Evolutionary conservation across 1,140 invertebrate genomes (phyloP).

Genomic region (Rhagoletis pomonella): DNA sequence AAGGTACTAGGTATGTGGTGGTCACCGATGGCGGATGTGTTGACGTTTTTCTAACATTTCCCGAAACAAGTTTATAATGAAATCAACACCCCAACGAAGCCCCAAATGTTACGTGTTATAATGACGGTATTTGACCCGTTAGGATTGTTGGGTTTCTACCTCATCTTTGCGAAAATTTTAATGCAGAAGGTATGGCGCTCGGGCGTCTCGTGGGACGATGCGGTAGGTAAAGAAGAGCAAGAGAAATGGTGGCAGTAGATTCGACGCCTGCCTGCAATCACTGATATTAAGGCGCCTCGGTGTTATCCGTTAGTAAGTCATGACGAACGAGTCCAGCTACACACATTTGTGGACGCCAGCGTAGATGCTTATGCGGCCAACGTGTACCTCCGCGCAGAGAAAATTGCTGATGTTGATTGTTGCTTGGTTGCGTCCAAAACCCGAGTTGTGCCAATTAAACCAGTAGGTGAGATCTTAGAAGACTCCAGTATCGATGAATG

Average conservation of each 20-base stretch:
- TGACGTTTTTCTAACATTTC: slow-evolving; percentile 35
- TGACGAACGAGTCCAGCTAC: slow-evolving; percentile 10
- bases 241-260: slow-evolving; percentile 52
- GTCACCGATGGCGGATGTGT: slow-evolving; percentile 2
- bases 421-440: slow-evolving; percentile 61
- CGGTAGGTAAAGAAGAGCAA: slow-evolving; percentile 10
- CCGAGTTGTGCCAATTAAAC: slow-evolving; percentile 68
- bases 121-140: slow-evolving; percentile 67
- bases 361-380: slow-evolving; percentile 6
- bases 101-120: slow-evolving; percentile 56
- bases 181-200: slow-evolving; percentile 64
- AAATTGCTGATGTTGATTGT: neutral
- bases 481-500: slow-evolving; percentile 60
- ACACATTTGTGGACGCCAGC: slow-evolving; percentile 51
- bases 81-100: slow-evolving; percentile 40
- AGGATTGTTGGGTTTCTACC: slow-evolving; percentile 62
- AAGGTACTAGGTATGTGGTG: slow-evolving; percentile 56
- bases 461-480: slow-evolving; percentile 61
- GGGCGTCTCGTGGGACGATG: slow-evolving; percentile 64
- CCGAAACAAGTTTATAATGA: neutral
- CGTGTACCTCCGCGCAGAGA: neutral
- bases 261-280: neutral
- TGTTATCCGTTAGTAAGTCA: neutral
- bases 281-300: slow-evolving; percentile 18
- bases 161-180: slow-evolving; percentile 62